Base-by-base conservation (phyloP, 2,888 invertebrate genomes). In the Drosophila paramelanica region DNA sequence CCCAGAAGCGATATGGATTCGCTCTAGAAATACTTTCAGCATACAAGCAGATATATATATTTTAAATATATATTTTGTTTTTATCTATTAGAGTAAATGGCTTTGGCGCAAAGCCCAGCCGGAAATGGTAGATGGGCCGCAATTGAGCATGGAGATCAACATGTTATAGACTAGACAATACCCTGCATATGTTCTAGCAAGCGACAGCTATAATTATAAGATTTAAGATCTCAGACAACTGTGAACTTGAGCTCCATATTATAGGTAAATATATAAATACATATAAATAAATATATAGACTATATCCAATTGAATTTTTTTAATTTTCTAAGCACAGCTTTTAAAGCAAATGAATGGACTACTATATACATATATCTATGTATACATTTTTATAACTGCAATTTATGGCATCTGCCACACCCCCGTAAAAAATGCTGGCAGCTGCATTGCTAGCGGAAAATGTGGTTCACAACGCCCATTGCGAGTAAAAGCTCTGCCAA, bases 401-500 rank as follows among this genome's bases (percentile, higher is more conserved):
- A 64, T 75, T 79, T 75, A 79, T 75, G 76, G 59, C 79, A 79
- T 68, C 69, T 75, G 79, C 79, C 79, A 79, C 79, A 59, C 75
- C 74, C 61, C 62, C 58, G 20, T 41, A 13, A n/a, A 41, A 49
- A 47, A 56, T 23, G 55, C 20, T 59, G 45, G 41, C 73, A 67
- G 67, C 73, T 62, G 64, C 53, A 65, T 58, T 45, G 55, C 41
- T 33, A 68, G 53, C 51, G 51, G 58, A 42, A 52, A 76, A 76
- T 76, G 60, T 76, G 73, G 78, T 73, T 68, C 73, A 57, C 41
- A 71, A 66, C 51, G 74, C 53, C 79, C 51, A 77, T 27, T 56
- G 31, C 50, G 38, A 52, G 64, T 73, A 73, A 83, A 79, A 88
- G 87, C 72, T 80, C 66, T 82, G 87, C 83, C 77, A 80, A 82